Conservation (phyloP, 2,888 invertebrate genomes). For the Pseudoips prasinana region DNA sequence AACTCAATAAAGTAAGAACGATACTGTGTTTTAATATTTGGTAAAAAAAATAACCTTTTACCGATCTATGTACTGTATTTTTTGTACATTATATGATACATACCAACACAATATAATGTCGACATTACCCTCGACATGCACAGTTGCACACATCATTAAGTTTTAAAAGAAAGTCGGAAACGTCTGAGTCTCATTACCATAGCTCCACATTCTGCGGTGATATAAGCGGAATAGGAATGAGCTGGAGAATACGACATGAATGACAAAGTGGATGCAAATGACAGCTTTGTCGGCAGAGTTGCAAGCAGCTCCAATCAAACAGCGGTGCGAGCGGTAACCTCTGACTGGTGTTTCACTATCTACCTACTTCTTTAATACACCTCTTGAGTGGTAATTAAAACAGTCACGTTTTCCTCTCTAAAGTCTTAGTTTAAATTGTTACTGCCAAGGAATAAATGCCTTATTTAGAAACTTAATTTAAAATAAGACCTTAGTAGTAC, state of each 20-base stretch:
- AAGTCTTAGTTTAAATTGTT: too few relatives aligned
- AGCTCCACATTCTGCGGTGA: conserved; percentile 54
- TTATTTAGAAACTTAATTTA: too few relatives aligned
- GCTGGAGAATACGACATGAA: conserved; percentile 66
- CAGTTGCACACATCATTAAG: conserved; percentile 42
- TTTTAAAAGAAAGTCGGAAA: conserved; percentile 63
- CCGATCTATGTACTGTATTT: too few relatives aligned
- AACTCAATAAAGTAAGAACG: too few relatives aligned
- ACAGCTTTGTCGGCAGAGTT: conserved; percentile 60
- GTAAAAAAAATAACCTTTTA: too few relatives aligned
- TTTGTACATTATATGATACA: too few relatives aligned
- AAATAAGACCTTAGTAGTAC: too few relatives aligned
- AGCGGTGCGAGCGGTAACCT: conserved; percentile 24
- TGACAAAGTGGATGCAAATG: conserved; percentile 80
- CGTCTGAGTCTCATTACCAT: conserved; percentile 66
- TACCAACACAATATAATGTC: conserved; percentile 26
- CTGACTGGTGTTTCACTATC: conserved; percentile 8
- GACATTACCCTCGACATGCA: conserved; percentile 26
- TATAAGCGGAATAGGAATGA: conserved; percentile 70
- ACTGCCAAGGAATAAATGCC: too few relatives aligned
- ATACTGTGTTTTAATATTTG: too few relatives aligned
- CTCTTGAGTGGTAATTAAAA: too few relatives aligned
- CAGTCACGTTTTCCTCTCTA: too few relatives aligned
- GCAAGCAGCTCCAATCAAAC: conserved; percentile 55
- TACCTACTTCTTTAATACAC: too few relatives aligned